Evolutionary conservation across 2,797 vertebrate species (phyloP).

Genomic region (Chelmon rostratus): DNA sequence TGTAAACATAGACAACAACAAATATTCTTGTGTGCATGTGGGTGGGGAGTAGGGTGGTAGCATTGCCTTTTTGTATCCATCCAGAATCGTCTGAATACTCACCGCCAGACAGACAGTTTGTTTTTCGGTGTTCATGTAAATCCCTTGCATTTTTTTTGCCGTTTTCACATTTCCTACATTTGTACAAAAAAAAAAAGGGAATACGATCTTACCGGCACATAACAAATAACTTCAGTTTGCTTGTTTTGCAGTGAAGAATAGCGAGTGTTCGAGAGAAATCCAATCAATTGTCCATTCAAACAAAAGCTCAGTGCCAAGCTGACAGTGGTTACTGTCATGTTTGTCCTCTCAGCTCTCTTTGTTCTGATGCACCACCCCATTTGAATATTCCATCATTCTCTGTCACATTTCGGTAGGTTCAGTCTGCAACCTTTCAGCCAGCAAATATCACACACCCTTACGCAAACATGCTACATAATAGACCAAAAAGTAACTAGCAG

Average conservation of each 20-base stretch:
- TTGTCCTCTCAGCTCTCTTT: constrained; percentile 64
- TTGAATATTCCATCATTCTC: constrained; percentile 34
- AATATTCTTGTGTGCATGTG: constrained; percentile 8
- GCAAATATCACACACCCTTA: background rate
- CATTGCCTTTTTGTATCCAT: background rate
- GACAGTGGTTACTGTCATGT: constrained; percentile 35
- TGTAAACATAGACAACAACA: constrained; percentile 39
- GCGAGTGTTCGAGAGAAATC: constrained; percentile 57
- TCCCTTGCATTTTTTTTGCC: background rate
- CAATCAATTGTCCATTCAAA: constrained; percentile 59
- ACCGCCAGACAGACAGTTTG: background rate
- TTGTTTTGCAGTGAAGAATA: constrained; percentile 37
- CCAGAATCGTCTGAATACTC: background rate
- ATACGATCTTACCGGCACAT: background rate
- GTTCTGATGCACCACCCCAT: constrained; percentile 21
- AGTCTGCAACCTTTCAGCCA: constrained; percentile 11
- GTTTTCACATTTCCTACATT: background rate
- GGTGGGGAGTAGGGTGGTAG: background rate
- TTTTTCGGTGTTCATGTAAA: background rate
- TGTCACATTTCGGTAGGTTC: constrained; percentile 10
- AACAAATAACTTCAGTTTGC: constrained; percentile 23
- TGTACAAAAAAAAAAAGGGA: background rate
- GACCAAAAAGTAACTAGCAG: background rate
- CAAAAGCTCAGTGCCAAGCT: constrained; percentile 64
- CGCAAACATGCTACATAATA: constrained; percentile 7